Conservation (phyloP, 30 jellyfish, hydroid and myxozoan genomes). For the Mastigias papua region DNA sequence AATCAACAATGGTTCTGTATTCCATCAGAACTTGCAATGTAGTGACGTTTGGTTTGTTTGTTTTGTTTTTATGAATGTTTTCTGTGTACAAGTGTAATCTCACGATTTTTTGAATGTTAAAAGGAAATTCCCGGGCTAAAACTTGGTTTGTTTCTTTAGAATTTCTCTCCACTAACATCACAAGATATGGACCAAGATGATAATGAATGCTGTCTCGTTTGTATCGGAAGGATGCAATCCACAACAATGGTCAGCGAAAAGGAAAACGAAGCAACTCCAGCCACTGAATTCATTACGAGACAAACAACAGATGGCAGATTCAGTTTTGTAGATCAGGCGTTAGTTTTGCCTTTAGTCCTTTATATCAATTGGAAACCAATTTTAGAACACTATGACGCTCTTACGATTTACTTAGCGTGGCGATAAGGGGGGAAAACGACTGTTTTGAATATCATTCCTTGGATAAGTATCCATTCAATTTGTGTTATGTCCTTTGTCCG, state of each 20-base stretch:
- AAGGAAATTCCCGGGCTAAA: too few species aligned
- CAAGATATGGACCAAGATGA: constrained; percentile 78
- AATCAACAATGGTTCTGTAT: too few species aligned
- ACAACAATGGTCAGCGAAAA: constrained; percentile 94
- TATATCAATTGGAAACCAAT: background rate
- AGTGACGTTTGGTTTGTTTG: too few species aligned
- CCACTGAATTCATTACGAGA: constrained; percentile 98
- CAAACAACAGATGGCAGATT: constrained; percentile 97
- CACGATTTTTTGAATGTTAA: background rate
- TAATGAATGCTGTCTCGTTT: constrained; percentile 79
- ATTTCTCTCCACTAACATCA: constrained; percentile 48
- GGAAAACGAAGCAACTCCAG: constrained; percentile 89
- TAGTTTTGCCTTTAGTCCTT: background rate
- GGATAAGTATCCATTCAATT: too few species aligned
- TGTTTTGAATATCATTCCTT: too few species aligned
- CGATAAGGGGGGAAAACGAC: too few species aligned
- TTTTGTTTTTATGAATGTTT: too few species aligned
- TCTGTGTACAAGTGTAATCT: too few species aligned
- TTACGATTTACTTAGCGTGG: too few species aligned
- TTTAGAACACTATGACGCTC: too few species aligned
- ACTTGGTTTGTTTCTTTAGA: constrained; percentile 1
- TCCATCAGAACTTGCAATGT: too few species aligned
- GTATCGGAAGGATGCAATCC: constrained; percentile 97
- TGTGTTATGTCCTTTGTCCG: too few species aligned
- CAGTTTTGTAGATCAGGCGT: constrained; percentile 98